A percentile compares a stretch with the other conserved stretches of the same genome.
Conservation (phyloP, 2,113 vertebrate genomes). For the Boleophthalmus pectinirostris region DNA sequence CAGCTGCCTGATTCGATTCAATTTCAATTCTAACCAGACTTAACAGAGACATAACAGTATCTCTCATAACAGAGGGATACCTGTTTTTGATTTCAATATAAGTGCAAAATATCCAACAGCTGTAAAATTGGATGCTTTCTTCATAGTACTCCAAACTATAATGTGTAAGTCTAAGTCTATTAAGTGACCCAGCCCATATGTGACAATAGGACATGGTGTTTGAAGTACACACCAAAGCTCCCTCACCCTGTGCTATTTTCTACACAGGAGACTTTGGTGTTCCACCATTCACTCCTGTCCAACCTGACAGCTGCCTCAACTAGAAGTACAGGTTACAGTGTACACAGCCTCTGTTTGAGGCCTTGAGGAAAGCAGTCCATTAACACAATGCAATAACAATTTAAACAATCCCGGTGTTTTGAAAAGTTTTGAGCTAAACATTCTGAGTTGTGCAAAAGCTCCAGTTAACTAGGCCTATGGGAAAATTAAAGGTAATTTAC, state of each 20-base stretch:
- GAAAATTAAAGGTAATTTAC: neutral
- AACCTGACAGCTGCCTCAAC: conserved; percentile 41
- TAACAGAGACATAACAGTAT: no score
- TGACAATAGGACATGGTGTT: conserved; percentile 27
- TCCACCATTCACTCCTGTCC: conserved; percentile 24
- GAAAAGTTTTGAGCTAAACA: neutral
- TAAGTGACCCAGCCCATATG: neutral
- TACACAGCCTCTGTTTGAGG: conserved; percentile 12
- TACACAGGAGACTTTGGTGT: conserved; percentile 43
- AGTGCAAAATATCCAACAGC: neutral
- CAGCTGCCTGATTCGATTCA: conserved; percentile 9
- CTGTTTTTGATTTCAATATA: neutral
- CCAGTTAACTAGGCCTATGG: neutral
- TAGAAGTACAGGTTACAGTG: conserved; percentile 60
- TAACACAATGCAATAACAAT: conserved; percentile 17
- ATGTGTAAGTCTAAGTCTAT: neutral
- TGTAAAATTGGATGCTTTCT: neutral
- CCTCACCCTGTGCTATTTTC: neutral
- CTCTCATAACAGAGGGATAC: no score
- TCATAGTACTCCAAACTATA: conserved; percentile 16
- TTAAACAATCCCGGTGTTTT: neutral
- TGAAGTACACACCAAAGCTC: conserved; percentile 23
- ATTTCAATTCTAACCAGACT: no score
- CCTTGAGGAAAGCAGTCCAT: conserved; percentile 13
- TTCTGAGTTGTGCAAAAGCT: neutral